Evolutionary conservation across 1,140 invertebrate species (phyloP).

Genomic region (Caenorhabditis tropicalis): DNA sequence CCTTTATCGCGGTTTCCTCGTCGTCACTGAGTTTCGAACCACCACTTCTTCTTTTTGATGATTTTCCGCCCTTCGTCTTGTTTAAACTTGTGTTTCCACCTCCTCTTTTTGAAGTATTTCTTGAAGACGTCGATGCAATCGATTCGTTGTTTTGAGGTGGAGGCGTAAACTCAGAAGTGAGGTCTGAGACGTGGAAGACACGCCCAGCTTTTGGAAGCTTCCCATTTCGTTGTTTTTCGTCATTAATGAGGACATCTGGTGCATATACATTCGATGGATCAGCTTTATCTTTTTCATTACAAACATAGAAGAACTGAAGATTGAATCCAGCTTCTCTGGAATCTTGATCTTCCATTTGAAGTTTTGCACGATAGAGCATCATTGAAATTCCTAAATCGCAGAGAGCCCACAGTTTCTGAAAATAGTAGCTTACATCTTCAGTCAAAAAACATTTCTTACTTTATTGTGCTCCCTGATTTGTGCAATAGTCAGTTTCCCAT

Average conservation of each 20-base stretch:
- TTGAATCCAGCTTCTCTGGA: neutral
- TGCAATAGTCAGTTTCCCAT: neutral
- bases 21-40: neutral
- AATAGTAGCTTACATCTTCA: neutral
- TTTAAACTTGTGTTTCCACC: neutral
- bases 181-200: neutral
- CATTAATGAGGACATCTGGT: neutral
- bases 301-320: conserved; percentile 29
- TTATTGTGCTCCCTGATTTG: neutral
- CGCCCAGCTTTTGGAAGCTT: neutral
- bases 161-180: neutral
- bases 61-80: neutral
- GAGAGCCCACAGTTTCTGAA: conserved; percentile 16
- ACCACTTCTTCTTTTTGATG: neutral
- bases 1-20: neutral
- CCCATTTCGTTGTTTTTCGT: neutral
- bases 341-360: conserved; percentile 38
- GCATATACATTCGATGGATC: conserved; percentile 17
- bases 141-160: neutral
- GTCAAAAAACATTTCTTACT: neutral
- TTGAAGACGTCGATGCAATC: neutral
- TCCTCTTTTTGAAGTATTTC: neutral
- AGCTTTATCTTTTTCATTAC: neutral
- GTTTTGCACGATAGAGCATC: conserved; percentile 27
- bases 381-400: conserved; percentile 22